Base-by-base conservation (phyloP, 2,113 vertebrate genomes). In the Labrus mixtus region DNA sequence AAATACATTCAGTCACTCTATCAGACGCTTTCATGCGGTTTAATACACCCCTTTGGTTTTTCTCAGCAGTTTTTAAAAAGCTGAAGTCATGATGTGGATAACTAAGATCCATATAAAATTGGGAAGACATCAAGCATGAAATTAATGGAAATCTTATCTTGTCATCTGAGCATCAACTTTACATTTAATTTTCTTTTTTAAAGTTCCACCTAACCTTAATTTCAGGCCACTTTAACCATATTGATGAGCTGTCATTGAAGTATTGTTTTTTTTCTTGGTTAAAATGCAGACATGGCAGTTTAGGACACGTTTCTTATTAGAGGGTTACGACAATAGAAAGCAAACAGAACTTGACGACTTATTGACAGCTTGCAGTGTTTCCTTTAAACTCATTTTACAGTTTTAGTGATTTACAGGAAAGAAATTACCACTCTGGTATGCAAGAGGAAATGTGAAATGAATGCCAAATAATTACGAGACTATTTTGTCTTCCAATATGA, bases 91-190 rank as follows among this genome's bases (percentile, higher is more conserved):
- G 39, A 48, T 17, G n/a, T 41, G 10, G 50, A 48, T 68, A 37
- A 36, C 20, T 66, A 46, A 71, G 22, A 20, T 56, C 10, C 23
- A 50, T 58, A n/a, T 46, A 19, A 55, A 64, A 76, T 56, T 16
- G 20, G 23, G 43, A 72, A 54, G 37, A 48, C 58, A 19, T 69
- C 20, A 61, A 83, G 55, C 48, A 69, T 79, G 63, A 74, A 77
- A 83, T 83, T 37, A 70, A 60, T 67, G 36, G 50, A 71, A 66
- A 63, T 45, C 60, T 16, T 56, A 54, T 67, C 41, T 33, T 73
- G 33, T 61, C 59, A 68, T 55, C 63, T 41, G 50, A 71, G n/a
- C 12, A 33, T 69, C 68, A 65, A 54, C 46, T 48, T 10, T 20
- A 41, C 33, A 12, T 78, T 37, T 46, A 62, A 29, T 48, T 55